Conservation (phyloP, 2,797 vertebrate genomes). For the Phataginus tetradactyla region DNA sequence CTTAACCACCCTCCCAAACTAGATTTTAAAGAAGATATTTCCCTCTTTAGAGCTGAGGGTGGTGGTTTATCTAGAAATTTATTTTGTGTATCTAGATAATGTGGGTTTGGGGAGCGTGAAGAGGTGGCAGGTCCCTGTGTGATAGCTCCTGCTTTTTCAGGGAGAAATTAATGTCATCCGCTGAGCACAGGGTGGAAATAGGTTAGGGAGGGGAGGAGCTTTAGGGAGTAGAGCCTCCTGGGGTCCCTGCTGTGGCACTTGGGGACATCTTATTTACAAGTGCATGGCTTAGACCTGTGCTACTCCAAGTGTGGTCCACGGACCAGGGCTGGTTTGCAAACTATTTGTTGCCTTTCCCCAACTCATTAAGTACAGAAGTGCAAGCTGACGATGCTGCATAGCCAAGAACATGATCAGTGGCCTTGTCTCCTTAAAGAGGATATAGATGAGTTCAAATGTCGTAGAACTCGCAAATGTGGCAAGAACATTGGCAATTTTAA, state of each 20-base stretch:
- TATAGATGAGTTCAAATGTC: not conserved
- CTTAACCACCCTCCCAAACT: not conserved
- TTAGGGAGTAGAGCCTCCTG: not conserved
- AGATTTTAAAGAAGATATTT: not conserved
- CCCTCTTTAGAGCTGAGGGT: not conserved
- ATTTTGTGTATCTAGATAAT: not conserved
- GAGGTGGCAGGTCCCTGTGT: not conserved
- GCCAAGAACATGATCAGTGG: not conserved
- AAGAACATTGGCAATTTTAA: not conserved
- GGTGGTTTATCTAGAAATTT: not conserved
- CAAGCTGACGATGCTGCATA: not conserved
- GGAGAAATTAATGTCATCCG: not conserved
- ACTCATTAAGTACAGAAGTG: not conserved
- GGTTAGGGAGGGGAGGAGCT: too few relatives aligned
- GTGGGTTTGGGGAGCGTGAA: not conserved
- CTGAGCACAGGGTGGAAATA: not conserved
- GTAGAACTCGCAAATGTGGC: not conserved
- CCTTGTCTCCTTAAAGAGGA: not conserved
- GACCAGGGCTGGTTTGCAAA: not conserved
- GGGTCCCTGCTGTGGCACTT: not conserved
- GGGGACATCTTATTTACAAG: not conserved
- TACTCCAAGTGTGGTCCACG: not conserved
- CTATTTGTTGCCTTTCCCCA: not conserved
- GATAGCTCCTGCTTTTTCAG: not conserved
- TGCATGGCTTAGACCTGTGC: not conserved